Conservation (phyloP, 2,113 vertebrate species). For the Craseonycteris thonglongyai region DNA sequence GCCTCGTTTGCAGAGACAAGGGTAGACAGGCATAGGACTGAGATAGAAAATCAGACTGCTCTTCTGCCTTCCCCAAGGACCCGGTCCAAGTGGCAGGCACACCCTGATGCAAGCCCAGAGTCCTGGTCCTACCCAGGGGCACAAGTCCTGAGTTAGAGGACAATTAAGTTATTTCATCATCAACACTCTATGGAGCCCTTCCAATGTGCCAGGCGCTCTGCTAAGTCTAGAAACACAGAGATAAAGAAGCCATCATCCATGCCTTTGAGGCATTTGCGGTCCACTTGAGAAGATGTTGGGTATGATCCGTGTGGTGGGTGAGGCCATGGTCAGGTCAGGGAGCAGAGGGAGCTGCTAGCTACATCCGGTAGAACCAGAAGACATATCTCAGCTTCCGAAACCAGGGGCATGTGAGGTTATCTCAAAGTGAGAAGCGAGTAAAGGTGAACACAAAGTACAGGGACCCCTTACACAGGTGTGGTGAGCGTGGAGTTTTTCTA, state of each 20-base stretch:
- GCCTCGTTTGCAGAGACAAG: not conserved
- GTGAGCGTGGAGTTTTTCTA: not conserved
- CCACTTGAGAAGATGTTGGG: not conserved
- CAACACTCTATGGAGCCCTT: not conserved
- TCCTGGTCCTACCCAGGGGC: not conserved
- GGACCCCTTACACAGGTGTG: accelerated
- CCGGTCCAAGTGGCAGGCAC: no score
- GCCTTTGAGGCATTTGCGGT: not conserved
- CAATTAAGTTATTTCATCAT: not conserved
- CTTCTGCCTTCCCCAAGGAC: not conserved
- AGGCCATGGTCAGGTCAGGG: not conserved
- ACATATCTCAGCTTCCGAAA: not conserved
- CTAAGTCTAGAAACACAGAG: not conserved
- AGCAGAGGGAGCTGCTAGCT: not conserved
- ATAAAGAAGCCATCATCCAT: not conserved
- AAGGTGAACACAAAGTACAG: not conserved
- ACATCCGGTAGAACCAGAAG: not conserved
- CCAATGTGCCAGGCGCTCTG: not conserved
- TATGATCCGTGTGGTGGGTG: accelerated
- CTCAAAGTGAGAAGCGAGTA: not conserved
- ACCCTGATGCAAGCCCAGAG: not conserved
- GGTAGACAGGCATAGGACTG: not conserved
- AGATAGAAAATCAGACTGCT: not conserved
- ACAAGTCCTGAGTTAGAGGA: no score
- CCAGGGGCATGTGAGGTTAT: not conserved